Evolutionary conservation across 2,888 invertebrate genomes (phyloP).

Genomic region (Pandemis heparana): DNA sequence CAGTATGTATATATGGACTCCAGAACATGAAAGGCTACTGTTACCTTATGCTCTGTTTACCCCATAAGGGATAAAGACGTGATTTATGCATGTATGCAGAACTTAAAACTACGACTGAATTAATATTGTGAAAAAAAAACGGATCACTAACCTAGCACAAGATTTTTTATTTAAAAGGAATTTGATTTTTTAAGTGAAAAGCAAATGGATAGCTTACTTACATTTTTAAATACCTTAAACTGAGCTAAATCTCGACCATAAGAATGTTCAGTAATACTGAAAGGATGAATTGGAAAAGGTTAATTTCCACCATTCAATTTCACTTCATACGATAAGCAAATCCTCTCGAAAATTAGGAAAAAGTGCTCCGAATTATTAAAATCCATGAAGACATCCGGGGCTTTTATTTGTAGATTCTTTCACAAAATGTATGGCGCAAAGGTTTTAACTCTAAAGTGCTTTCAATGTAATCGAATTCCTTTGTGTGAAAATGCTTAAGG

Average conservation of each 20-base stretch:
- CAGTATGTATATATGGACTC: too few species aligned
- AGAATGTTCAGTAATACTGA: not conserved
- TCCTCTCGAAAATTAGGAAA: slow-evolving; percentile 19
- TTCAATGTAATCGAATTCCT: slow-evolving; percentile 45
- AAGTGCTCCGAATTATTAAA: slow-evolving; percentile 26
- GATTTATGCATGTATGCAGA: too few species aligned
- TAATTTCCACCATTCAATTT: slow-evolving; percentile 3
- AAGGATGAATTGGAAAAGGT: not conserved
- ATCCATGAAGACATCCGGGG: slow-evolving; percentile 24
- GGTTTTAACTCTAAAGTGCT: slow-evolving; percentile 43
- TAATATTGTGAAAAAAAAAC: too few species aligned
- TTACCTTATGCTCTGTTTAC: too few species aligned
- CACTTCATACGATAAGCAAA: slow-evolving; percentile 5
- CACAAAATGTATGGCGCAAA: slow-evolving; percentile 40
- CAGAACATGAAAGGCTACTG: too few species aligned
- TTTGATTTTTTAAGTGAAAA: too few species aligned
- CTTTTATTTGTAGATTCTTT: slow-evolving; percentile 39
- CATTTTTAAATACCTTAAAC: not conserved
- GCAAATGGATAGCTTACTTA: too few species aligned
- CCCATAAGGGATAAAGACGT: too few species aligned
- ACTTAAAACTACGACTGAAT: too few species aligned
- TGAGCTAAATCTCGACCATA: too few species aligned
- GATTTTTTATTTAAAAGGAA: too few species aligned
- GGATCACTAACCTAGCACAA: too few species aligned
- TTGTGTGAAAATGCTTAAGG: slow-evolving; percentile 41